Evolutionary conservation across 2,797 vertebrate species (phyloP).

Genomic region (Oreonectes daqikongensis): DNA sequence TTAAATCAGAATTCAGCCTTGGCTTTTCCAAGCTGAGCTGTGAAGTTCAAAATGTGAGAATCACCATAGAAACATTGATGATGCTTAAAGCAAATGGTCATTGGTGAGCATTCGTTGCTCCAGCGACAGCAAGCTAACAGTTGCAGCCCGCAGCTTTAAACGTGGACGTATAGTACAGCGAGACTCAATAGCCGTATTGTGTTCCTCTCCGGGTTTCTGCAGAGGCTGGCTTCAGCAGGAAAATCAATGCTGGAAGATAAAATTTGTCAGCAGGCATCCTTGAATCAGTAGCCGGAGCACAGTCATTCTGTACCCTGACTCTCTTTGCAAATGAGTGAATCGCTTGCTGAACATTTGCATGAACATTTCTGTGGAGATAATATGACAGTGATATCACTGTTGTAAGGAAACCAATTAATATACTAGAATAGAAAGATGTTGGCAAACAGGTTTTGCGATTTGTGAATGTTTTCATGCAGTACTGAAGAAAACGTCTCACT

Average conservation of each 20-base stretch:
- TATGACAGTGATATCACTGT: not conserved
- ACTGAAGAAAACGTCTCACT: not conserved
- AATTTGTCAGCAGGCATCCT: conserved; percentile 50
- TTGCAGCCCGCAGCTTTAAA: conserved; percentile 43
- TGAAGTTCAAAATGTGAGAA: not conserved
- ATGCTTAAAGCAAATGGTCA: not conserved
- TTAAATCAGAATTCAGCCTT: not conserved
- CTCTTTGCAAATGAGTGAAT: conserved; percentile 30
- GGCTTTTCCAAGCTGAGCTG: not conserved
- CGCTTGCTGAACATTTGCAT: conserved; percentile 9
- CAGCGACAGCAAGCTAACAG: conserved; percentile 4
- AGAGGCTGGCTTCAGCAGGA: conserved; percentile 43
- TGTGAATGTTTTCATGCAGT: not conserved
- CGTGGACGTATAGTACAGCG: conserved; percentile 25
- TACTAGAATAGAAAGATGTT: not conserved
- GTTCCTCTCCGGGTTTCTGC: conserved; percentile 48
- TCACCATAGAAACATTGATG: conserved; percentile 15
- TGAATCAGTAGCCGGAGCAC: conserved; percentile 32
- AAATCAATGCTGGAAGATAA: conserved; percentile 56
- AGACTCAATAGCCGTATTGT: conserved; percentile 52
- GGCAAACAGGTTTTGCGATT: not conserved
- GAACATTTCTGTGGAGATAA: not conserved
- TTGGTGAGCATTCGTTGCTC: not conserved
- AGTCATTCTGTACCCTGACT: conserved; percentile 21
- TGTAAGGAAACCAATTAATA: not conserved